Evolutionary conservation across 2,797 vertebrate genomes (phyloP).

Genomic region (Falco berigora): DNA sequence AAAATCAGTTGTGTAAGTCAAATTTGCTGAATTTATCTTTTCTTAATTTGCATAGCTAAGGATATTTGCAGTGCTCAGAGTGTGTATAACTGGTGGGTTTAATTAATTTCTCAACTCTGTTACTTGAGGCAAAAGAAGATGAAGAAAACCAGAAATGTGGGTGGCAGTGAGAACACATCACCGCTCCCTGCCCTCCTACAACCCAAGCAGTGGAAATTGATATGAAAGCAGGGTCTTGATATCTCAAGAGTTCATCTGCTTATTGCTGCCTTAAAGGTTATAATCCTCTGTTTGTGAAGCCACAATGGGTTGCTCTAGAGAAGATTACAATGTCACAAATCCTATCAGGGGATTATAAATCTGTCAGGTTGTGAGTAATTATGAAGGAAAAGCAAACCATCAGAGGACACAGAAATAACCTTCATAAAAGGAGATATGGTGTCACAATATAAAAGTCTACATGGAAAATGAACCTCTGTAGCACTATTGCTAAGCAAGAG

Average conservation of each 20-base stretch:
- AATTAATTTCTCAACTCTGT: slow-evolving; percentile 44
- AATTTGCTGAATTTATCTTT: slow-evolving; percentile 38
- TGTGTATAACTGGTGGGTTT: slow-evolving; percentile 21
- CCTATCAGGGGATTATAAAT: slow-evolving; percentile 42
- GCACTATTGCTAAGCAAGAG: not conserved
- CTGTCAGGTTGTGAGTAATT: slow-evolving; percentile 54
- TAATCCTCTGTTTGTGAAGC: slow-evolving; percentile 46
- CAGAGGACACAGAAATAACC: slow-evolving; percentile 36
- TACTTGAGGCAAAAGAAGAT: slow-evolving; percentile 39
- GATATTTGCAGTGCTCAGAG: slow-evolving; percentile 24
- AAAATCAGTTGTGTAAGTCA: not conserved
- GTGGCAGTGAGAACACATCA: slow-evolving; percentile 11
- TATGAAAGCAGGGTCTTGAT: not conserved
- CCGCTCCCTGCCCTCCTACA: not conserved
- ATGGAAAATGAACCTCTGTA: not conserved
- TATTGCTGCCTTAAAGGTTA: slow-evolving; percentile 38
- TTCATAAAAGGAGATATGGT: not conserved
- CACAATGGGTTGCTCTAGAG: slow-evolving; percentile 9
- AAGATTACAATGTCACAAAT: slow-evolving; percentile 52
- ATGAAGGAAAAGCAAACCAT: slow-evolving; percentile 32
- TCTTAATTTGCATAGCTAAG: slow-evolving; percentile 33
- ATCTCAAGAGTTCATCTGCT: slow-evolving; percentile 53
- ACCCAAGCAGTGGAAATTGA: not conserved
- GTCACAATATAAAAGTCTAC: not conserved
- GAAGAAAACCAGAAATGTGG: not conserved